Evolutionary conservation across 2,113 vertebrate genomes (phyloP).

Genomic region (Pogona vitticeps): DNA sequence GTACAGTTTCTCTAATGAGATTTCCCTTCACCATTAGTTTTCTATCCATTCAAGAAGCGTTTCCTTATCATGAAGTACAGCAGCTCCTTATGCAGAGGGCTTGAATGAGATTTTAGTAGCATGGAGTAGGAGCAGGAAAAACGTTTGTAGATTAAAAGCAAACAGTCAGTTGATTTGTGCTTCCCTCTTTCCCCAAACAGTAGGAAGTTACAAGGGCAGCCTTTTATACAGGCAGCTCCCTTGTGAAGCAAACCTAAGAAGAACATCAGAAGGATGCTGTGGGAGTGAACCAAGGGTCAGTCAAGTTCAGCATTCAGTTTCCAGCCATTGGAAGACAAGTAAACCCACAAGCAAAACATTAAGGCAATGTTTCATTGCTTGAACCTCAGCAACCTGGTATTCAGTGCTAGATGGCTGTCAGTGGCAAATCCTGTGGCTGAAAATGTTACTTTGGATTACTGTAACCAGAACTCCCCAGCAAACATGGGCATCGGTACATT

Average conservation of each 20-base stretch:
- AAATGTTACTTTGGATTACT: too few relatives aligned
- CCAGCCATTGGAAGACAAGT: too few relatives aligned
- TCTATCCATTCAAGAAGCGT: neutral
- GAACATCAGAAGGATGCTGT: neutral
- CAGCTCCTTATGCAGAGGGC: neutral
- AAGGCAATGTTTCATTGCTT: too few relatives aligned
- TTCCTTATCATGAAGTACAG: constrained; percentile 22
- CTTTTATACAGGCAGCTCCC: neutral
- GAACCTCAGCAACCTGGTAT: too few relatives aligned
- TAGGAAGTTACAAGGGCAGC: neutral
- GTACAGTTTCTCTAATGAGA: constrained; percentile 15
- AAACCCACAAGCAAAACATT: too few relatives aligned
- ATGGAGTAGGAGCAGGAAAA: neutral
- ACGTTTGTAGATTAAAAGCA: constrained; percentile 12
- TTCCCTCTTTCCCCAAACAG: neutral
- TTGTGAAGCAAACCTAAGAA: neutral
- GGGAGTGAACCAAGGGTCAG: neutral
- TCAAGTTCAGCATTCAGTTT: neutral
- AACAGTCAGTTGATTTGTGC: neutral
- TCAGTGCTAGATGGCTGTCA: too few relatives aligned
- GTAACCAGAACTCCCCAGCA: too few relatives aligned
- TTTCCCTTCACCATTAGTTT: constrained; percentile 20
- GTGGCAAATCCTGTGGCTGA: too few relatives aligned
- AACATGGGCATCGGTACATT: too few relatives aligned
- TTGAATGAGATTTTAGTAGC: constrained; percentile 18